phyloP scores from a whole-genome alignment of 1,140 invertebrate species.

The Drosophila paulistorum region DNA sequence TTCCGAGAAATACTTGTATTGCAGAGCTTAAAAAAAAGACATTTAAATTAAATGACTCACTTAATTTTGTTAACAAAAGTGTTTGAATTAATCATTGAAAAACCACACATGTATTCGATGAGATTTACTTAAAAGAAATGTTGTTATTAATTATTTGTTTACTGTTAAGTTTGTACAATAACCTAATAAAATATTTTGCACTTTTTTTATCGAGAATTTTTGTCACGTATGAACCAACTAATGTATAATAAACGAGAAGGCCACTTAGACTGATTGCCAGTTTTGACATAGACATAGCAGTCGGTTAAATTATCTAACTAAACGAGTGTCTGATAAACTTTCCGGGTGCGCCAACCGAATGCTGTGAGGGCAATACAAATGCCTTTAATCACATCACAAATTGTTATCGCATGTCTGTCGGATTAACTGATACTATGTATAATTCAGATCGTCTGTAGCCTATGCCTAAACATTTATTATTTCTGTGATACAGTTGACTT shows the following conservation, averaged over 20 bases:
- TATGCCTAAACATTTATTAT: background rate
- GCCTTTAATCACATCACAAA: conserved; percentile 32
- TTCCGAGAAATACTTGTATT: background rate
- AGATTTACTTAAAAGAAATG: background rate
- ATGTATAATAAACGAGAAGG: background rate
- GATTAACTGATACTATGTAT: conserved; percentile 31
- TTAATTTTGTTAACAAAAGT: too few relatives aligned
- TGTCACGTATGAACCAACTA: background rate
- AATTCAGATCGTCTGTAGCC: background rate
- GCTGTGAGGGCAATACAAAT: conserved; percentile 18
- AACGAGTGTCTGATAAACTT: background rate
- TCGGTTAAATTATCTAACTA: background rate
- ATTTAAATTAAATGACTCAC: too few relatives aligned
- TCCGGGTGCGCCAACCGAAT: background rate
- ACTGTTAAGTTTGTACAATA: background rate
- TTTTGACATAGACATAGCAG: background rate
- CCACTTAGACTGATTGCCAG: background rate
- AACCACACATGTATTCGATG: background rate
- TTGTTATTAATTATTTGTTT: background rate
- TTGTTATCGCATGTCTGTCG: conserved; percentile 54
- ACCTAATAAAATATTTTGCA: background rate
- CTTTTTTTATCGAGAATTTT: background rate
- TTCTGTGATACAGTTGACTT: conserved; percentile 38
- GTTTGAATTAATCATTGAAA: too few relatives aligned
- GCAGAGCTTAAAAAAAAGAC: background rate